A percentile compares a stretch with the other conserved stretches of the same genome.
These are phyloP conservation scores for Sphaerophoria rueppellii DNA, from an alignment of 2,888 invertebrate genomes.

Conservation along the genomic window DNA sequence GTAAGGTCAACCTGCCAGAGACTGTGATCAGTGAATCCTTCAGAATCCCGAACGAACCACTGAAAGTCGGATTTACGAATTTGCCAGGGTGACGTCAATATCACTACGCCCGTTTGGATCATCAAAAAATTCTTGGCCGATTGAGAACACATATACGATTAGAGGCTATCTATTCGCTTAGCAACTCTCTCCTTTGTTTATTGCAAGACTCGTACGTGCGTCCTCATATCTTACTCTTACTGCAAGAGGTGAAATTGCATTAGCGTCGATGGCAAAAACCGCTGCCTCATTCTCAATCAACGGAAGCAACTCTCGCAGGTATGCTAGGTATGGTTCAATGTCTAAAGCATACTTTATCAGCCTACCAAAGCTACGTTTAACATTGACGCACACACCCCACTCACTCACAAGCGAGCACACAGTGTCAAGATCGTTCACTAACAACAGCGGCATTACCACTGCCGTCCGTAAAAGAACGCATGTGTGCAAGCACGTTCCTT, in stretches of 20 bases:
- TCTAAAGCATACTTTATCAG: background rate
- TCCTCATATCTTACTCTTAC: conserved; percentile 37
- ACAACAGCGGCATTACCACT: too few relatives aligned
- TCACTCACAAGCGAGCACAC: too few relatives aligned
- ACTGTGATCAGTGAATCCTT: background rate
- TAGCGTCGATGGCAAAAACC: background rate
- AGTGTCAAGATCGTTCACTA: too few relatives aligned
- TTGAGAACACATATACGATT: conserved; percentile 42
- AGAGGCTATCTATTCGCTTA: conserved; percentile 28
- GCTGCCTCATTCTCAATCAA: background rate
- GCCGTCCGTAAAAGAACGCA: too few relatives aligned
- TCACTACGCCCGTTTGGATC: background rate
- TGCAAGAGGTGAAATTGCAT: conserved; percentile 49
- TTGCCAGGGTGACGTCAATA: background rate
- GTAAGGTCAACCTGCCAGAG: background rate
- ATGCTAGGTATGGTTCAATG: background rate
- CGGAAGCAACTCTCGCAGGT: background rate
- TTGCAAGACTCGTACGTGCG: background rate
- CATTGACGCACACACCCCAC: conserved; percentile 65
- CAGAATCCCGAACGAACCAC: background rate
- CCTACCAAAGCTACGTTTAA: conserved; percentile 51
- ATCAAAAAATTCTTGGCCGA: conserved; percentile 13
- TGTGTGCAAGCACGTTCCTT: too few relatives aligned
- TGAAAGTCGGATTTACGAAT: background rate
- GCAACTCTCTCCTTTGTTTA: conserved; percentile 1